Conservation (phyloP, 2,797 vertebrate species). For the Ispidina lecontei region DNA sequence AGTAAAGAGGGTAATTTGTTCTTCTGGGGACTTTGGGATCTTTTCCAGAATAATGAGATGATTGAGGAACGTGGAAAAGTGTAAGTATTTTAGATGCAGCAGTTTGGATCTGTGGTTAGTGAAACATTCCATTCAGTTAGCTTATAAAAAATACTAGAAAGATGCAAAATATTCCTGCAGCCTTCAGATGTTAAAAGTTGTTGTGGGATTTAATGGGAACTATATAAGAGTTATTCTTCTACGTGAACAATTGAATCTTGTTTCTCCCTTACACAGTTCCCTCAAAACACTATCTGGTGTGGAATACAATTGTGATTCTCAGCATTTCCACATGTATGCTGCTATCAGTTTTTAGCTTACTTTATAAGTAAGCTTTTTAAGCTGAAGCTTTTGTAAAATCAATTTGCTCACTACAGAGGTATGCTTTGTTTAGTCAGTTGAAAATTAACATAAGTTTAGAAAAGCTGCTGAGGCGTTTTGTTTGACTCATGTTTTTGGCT, state of each 20-base stretch:
- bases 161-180: not conserved
- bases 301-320: conserved; percentile 44
- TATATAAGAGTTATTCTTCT: conserved; percentile 36
- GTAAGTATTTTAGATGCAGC: not conserved
- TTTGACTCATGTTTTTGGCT: conserved; percentile 31
- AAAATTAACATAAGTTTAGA: conserved; percentile 45
- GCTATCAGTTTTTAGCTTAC: not conserved
- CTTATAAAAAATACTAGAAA: not conserved
- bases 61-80: not conserved
- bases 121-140: not conserved
- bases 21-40: not conserved
- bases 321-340: conserved; percentile 36
- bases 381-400: conserved; percentile 17
- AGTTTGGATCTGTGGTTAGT: not conserved
- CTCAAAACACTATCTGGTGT: not conserved
- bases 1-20: not conserved
- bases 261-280: not conserved
- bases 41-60: not conserved
- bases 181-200: not conserved
- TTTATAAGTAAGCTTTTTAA: not conserved
- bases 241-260: conserved; percentile 34
- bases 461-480: conserved; percentile 42
- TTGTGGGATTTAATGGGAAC: conserved; percentile 45
- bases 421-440: conserved; percentile 42
- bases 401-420: not conserved